Percentiles rank a stretch among this genome's conserved stretches.
phyloP scores from a whole-genome alignment of 2,797 vertebrate genomes.

The Remorina albescens region DNA sequence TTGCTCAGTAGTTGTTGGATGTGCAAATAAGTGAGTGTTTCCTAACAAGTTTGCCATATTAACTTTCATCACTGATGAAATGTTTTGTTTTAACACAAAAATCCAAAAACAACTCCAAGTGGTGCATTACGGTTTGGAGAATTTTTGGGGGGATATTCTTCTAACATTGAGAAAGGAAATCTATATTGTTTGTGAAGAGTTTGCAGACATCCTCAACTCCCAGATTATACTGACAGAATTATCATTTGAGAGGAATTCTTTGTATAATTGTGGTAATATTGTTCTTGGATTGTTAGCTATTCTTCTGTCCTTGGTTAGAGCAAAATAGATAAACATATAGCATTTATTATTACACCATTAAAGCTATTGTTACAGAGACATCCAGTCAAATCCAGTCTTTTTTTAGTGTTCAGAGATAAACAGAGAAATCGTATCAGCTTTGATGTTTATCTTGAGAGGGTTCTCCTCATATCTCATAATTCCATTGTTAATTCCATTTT shows the following conservation, averaged over 20 bases:
- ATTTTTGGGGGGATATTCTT: background rate
- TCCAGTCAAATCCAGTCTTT: constrained; percentile 31
- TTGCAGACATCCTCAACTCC: background rate
- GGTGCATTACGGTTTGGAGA: background rate
- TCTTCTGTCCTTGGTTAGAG: constrained; percentile 16
- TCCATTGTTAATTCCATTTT: constrained; percentile 54
- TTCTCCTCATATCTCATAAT: constrained; percentile 48
- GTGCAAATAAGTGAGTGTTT: background rate
- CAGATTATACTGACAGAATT: background rate
- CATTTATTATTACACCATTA: constrained; percentile 30
- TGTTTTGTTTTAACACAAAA: background rate
- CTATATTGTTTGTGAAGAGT: background rate
- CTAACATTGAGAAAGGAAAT: background rate
- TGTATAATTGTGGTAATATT: background rate
- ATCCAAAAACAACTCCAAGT: background rate
- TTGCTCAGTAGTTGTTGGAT: background rate
- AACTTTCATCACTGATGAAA: background rate
- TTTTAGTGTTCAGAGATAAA: constrained; percentile 35
- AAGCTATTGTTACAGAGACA: constrained; percentile 29
- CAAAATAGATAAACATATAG: constrained; percentile 5
- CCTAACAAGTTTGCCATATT: background rate
- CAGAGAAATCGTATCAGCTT: constrained; percentile 35
- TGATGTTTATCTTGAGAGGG: constrained; percentile 60
- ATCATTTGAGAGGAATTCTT: background rate
- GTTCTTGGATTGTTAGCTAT: background rate